These are phyloP conservation scores for Aphrocallistes beatrix DNA, from an alignment of 37 sponge, comb jelly and placozoan species.

Conservation along the genomic window DNA sequence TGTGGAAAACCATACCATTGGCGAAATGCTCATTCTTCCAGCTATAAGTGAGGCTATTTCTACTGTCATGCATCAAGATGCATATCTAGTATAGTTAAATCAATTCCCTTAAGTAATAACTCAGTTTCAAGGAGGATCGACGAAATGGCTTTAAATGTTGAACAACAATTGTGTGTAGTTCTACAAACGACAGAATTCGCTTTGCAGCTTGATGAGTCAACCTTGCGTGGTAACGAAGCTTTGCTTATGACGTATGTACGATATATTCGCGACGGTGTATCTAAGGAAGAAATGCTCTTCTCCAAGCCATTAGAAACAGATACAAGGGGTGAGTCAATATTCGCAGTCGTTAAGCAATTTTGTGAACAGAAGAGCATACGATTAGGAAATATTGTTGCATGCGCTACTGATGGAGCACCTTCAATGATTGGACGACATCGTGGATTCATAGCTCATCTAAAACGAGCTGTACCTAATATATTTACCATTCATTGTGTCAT, in stretches of 20 bases:
- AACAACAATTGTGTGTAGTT: background rate
- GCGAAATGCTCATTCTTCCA: background rate
- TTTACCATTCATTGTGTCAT: background rate
- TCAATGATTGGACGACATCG: slow-evolving; percentile 12
- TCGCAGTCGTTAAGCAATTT: background rate
- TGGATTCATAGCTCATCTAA: slow-evolving; percentile 3
- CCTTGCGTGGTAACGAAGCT: background rate
- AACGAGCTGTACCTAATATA: background rate
- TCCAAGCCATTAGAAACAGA: slow-evolving; percentile 19
- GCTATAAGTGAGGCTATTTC: background rate
- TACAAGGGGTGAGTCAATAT: background rate
- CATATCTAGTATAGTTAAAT: background rate
- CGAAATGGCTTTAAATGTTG: background rate
- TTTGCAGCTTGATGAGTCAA: background rate
- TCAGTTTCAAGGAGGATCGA: background rate
- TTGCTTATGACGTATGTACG: background rate
- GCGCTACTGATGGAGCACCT: background rate
- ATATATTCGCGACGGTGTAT: slow-evolving; percentile 18
- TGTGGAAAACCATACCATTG: background rate
- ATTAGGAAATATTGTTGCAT: background rate
- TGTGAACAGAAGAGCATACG: background rate
- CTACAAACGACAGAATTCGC: background rate
- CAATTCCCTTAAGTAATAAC: background rate
- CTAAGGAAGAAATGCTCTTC: slow-evolving; percentile 10
- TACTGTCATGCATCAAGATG: slow-evolving; percentile 9